Evolutionary conservation across 2,888 invertebrate species (phyloP), one percentile per base, ranked within the genome.

Genomic region (Calameuta pallipes): DNA sequence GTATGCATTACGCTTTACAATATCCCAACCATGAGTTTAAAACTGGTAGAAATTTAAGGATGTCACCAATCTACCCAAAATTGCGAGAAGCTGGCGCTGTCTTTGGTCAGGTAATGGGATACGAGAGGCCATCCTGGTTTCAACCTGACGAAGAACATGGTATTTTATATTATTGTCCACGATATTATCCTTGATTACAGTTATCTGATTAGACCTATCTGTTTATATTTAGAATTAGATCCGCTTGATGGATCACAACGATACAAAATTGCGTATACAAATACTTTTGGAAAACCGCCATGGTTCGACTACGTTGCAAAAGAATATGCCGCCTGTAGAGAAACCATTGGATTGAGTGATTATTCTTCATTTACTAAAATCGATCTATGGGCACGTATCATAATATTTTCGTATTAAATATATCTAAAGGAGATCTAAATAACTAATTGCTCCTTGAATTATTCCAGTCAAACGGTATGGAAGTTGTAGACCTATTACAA

Each of bases 361-460:
- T 99, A 99, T 93, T 98, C 98, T 2, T 98, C 98, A 0, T 99
- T 99, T 91, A 97, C 98, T 15, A 99, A 99, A 93, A 95, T 98
- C 81, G 99, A 99, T 92, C 92, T 99, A 80, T 97, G 97, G 96
- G 97, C 97, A 92, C 90, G 90, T 13, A 56, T 56, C 56, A 73
- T 37, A 75, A 23, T 37, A 80, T 9, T 70, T 82, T 36, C 11
- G n/a, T 69, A 68, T 74, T 74, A n/a, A 76, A n/a, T n/a, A 23
- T 4, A 15, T 35, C 11, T 77, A 33, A 76, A n/a, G 36, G n/a
- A 31, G 15, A n/a, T 36, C 3, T 12, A 12, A 56, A 56, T 6
- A 56, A 9, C 23, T 56, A 23, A 12, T 74, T 9, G 23, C 1
- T 23, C 56, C 56, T 56, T 56, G 2, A 79, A 82, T 84, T 83